Evolutionary conservation across 2,888 invertebrate species (phyloP).

Genomic region (Amphipoea lucens): DNA sequence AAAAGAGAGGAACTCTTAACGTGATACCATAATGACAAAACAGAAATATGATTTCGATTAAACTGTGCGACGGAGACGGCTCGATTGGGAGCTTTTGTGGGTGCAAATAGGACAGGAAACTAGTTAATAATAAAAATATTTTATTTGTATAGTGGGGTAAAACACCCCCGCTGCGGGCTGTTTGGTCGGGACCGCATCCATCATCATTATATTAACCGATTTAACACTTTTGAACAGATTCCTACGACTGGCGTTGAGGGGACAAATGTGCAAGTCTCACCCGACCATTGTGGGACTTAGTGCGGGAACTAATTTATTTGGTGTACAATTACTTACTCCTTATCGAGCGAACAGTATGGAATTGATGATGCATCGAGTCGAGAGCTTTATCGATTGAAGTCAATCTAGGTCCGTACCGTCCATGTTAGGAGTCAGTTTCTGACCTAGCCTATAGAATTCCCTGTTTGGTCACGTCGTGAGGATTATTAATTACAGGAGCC

Average conservation of each 20-base stretch:
- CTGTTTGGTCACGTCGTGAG: constrained; percentile 79
- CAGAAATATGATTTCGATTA: constrained; percentile 91
- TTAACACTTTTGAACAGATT: constrained; percentile 90
- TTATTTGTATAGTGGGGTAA: constrained; percentile 90
- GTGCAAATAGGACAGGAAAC: constrained; percentile 82
- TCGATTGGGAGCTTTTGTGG: constrained; percentile 72
- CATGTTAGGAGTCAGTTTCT: constrained; percentile 78
- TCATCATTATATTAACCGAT: constrained; percentile 91
- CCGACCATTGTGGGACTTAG: constrained; percentile 49
- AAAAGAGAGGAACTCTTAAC: constrained; percentile 89
- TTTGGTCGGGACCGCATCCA: constrained; percentile 88
- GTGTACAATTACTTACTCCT: constrained; percentile 68
- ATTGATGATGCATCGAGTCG: constrained; percentile 74
- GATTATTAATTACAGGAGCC: constrained; percentile 81
- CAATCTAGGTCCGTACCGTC: constrained; percentile 73
- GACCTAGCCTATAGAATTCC: constrained; percentile 78
- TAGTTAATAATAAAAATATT: constrained; percentile 90
- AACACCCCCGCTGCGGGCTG: constrained; percentile 90
- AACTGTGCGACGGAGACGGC: constrained; percentile 82
- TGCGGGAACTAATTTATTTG: constrained; percentile 65
- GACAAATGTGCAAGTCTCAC: constrained; percentile 69
- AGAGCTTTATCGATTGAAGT: constrained; percentile 71
- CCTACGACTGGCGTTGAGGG: constrained; percentile 77
- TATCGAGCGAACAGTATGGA: constrained; percentile 62
- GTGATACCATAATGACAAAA: constrained; percentile 90